These are phyloP conservation scores for Spodoptera littoralis DNA, from an alignment of 2,888 invertebrate species.

Conservation along the genomic window DNA sequence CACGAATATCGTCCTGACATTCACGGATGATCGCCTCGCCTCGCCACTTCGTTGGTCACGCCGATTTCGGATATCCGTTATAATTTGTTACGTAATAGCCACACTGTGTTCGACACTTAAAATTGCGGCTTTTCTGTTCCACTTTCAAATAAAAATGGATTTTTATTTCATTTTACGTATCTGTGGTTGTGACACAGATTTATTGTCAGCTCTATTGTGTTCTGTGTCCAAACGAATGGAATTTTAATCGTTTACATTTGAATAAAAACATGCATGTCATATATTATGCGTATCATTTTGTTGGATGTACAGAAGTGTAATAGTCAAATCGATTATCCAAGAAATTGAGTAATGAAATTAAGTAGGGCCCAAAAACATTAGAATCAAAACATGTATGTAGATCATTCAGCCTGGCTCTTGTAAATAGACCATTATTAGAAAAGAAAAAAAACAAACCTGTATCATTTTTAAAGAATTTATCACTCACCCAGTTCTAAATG, in stretches of 20 bases:
- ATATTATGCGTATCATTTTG: not conserved
- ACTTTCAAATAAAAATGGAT: conserved; percentile 39
- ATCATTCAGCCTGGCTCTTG: too few species aligned
- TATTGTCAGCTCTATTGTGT: conserved; percentile 25
- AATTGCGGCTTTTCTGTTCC: conserved; percentile 38
- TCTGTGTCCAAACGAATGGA: conserved; percentile 19
- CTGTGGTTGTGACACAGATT: conserved; percentile 38
- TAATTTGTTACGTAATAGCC: conserved; percentile 61
- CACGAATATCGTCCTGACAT: conserved; percentile 66
- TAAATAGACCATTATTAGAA: too few species aligned
- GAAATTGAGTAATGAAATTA: too few species aligned
- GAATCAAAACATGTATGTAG: too few species aligned
- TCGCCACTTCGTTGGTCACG: conserved; percentile 55
- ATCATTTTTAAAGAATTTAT: too few species aligned
- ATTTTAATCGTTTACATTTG: conserved; percentile 25
- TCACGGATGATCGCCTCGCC: conserved; percentile 64
- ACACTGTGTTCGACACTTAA: conserved; percentile 44
- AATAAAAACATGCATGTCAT: conserved; percentile 15
- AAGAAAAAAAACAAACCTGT: too few species aligned
- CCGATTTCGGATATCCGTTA: conserved; percentile 66
- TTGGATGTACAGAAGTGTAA: too few species aligned
- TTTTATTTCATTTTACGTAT: conserved; percentile 32
- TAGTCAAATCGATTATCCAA: too few species aligned
- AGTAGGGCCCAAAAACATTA: too few species aligned
- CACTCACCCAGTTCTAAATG: conserved; percentile 14